Evolutionary conservation across 2,797 vertebrate genomes (phyloP).

Genomic region (Anabas testudineus): DNA sequence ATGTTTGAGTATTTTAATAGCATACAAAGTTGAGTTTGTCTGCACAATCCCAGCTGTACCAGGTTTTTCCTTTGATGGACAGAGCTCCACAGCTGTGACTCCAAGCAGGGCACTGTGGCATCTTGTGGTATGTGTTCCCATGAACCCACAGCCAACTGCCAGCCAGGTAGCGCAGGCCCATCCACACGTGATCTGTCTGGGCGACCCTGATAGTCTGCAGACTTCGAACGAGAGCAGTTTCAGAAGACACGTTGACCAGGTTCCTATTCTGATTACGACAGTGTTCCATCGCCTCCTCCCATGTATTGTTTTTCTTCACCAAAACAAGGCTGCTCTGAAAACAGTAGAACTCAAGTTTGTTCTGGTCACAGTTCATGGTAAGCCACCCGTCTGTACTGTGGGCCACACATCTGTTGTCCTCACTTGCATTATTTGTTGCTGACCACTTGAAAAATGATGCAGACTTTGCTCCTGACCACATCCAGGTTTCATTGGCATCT

Average conservation of each 20-base stretch:
- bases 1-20: background rate
- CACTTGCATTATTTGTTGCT: accelerated
- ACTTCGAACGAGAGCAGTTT: slow-evolving; percentile 3
- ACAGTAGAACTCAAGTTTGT: background rate
- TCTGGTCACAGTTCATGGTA: accelerated
- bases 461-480: slow-evolving; percentile 45
- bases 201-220: slow-evolving; percentile 8
- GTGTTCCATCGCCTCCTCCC: slow-evolving; percentile 53
- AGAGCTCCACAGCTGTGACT: slow-evolving; percentile 34
- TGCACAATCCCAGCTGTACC: slow-evolving; percentile 47
- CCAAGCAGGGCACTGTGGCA: slow-evolving; percentile 29
- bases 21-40: slow-evolving; percentile 53
- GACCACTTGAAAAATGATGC: background rate
- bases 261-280: slow-evolving; percentile 19
- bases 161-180: slow-evolving; percentile 47
- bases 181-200: slow-evolving; percentile 51
- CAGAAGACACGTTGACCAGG: slow-evolving; percentile 33
- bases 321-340: slow-evolving; percentile 14
- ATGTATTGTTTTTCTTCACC: slow-evolving; percentile 51
- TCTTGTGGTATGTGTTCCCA: background rate
- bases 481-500: slow-evolving; percentile 12
- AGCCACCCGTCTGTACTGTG: accelerated
- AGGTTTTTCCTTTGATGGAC: background rate
- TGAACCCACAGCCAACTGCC: slow-evolving; percentile 56
- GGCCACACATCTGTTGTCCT: background rate